Percentiles rank a stretch among this genome's conserved stretches.
phyloP scores from a whole-genome alignment of 2,888 invertebrate species.

The Amorpha juglandis region DNA sequence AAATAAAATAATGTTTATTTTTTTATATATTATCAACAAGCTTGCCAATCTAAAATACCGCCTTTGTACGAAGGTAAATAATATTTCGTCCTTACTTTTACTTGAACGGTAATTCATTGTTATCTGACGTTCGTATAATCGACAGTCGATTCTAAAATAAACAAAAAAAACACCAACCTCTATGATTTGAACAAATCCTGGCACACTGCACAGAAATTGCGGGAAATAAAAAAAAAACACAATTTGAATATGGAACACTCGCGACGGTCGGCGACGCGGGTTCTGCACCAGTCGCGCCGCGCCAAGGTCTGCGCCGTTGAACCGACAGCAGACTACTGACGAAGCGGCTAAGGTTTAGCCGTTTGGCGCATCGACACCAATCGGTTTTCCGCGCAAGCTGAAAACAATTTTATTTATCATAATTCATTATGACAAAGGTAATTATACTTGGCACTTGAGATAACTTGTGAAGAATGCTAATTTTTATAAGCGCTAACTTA shows the following conservation, averaged over 20 bases:
- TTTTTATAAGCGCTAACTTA: not conserved
- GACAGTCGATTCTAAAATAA: slow-evolving; percentile 37
- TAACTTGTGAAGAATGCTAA: not conserved
- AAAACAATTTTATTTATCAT: slow-evolving; percentile 57
- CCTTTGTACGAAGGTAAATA: slow-evolving; percentile 23
- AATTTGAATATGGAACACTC: slow-evolving; percentile 65
- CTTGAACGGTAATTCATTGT: slow-evolving; percentile 43
- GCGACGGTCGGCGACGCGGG: slow-evolving; percentile 48
- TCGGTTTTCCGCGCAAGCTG: slow-evolving; percentile 33
- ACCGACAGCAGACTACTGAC: slow-evolving; percentile 66
- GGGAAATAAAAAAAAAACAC: slow-evolving; percentile 63
- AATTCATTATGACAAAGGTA: slow-evolving; percentile 48
- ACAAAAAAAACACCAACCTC: slow-evolving; percentile 57
- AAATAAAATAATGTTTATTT: not conserved
- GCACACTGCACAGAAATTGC: slow-evolving; percentile 61
- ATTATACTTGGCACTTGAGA: slow-evolving; percentile 36
- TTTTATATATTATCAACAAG: not conserved
- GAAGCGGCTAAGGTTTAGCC: slow-evolving; percentile 28
- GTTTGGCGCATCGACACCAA: slow-evolving; percentile 27
- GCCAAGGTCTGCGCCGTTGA: slow-evolving; percentile 60
- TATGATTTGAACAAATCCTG: slow-evolving; percentile 62
- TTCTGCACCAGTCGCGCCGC: slow-evolving; percentile 32
- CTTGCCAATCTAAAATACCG: slow-evolving; percentile 17
- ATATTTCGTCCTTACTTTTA: slow-evolving; percentile 41
- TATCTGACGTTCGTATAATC: slow-evolving; percentile 38